Evolutionary conservation across 2,113 vertebrate species (phyloP).

Genomic region (Onychorhynchus coronatus): DNA sequence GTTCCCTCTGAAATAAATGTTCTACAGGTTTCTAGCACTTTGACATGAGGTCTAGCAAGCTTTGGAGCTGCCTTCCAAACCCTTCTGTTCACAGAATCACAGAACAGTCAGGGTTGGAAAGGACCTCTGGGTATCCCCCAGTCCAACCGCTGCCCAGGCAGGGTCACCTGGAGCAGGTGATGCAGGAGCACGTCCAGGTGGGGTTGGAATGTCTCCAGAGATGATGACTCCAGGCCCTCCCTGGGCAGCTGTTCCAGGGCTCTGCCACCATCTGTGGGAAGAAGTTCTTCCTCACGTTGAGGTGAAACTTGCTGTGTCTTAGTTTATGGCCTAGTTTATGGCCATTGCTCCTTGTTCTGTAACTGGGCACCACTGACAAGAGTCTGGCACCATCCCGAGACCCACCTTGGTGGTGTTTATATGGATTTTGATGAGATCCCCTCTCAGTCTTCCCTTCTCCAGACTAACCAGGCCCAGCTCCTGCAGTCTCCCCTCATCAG

Average conservation of each 20-base stretch:
- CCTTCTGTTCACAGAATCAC: background rate
- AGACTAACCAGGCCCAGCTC: background rate
- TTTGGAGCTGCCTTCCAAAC: background rate
- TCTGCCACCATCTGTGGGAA: background rate
- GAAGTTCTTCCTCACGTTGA: background rate
- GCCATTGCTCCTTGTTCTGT: background rate
- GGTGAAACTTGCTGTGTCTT: background rate
- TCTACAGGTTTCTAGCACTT: background rate
- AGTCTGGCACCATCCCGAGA: background rate
- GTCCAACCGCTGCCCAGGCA: background rate
- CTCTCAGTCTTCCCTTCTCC: background rate
- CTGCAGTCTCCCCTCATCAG: background rate
- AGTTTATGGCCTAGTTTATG: background rate
- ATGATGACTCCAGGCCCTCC: background rate
- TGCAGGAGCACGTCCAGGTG: background rate
- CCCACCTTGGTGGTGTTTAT: background rate
- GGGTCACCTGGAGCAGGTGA: background rate
- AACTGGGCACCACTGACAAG: background rate
- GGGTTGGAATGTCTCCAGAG: background rate
- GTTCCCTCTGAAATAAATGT: background rate
- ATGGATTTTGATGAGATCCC: background rate
- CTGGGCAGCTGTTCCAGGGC: background rate
- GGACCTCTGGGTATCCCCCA: background rate
- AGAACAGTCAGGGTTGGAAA: background rate
- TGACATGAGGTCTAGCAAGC: background rate